Evolutionary conservation across 1,140 invertebrate species (phyloP).

Genomic region (Drosophila cardini): DNA sequence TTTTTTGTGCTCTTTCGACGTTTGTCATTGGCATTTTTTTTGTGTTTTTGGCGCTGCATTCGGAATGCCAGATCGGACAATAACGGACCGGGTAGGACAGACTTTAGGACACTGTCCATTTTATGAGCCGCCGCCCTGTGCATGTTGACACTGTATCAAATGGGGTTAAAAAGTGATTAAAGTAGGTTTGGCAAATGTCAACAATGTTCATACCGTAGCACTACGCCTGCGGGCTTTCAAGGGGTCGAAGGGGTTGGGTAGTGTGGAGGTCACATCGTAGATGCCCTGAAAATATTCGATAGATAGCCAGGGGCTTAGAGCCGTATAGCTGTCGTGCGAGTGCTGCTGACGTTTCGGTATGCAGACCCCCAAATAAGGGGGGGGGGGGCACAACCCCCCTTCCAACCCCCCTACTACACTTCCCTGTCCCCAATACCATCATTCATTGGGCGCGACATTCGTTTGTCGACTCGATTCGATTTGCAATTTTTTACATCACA

Average conservation of each 20-base stretch:
- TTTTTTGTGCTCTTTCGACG: conserved; percentile 65
- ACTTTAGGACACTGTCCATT: conserved; percentile 59
- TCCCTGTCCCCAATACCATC: conserved; percentile 11
- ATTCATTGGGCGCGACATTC: conserved; percentile 43
- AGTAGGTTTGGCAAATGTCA: conserved; percentile 84
- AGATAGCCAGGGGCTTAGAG: conserved; percentile 61
- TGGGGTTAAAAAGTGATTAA: conserved; percentile 85
- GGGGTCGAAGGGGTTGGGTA: too few relatives aligned
- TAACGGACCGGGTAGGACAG: conserved; percentile 5
- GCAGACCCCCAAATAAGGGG: conserved; percentile 32
- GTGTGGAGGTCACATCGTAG: too few relatives aligned
- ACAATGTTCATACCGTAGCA: conserved; percentile 80
- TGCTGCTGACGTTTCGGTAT: conserved; percentile 79
- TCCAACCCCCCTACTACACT: too few relatives aligned
- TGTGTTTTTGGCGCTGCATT: conserved; percentile 57
- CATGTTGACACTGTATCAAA: conserved; percentile 84
- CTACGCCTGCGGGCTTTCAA: conserved; percentile 24
- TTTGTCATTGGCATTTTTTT: conserved; percentile 81
- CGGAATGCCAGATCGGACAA: conserved; percentile 5
- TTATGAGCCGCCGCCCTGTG: conserved; percentile 73
- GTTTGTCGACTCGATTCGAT: conserved; percentile 72
- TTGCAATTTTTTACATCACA: conserved; percentile 74
- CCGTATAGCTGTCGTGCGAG: conserved; percentile 78
- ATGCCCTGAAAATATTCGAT: too few relatives aligned
- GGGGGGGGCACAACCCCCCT: too few relatives aligned